Conservation (phyloP, 1,140 invertebrate genomes). For the Neodiprion lecontei region DNA sequence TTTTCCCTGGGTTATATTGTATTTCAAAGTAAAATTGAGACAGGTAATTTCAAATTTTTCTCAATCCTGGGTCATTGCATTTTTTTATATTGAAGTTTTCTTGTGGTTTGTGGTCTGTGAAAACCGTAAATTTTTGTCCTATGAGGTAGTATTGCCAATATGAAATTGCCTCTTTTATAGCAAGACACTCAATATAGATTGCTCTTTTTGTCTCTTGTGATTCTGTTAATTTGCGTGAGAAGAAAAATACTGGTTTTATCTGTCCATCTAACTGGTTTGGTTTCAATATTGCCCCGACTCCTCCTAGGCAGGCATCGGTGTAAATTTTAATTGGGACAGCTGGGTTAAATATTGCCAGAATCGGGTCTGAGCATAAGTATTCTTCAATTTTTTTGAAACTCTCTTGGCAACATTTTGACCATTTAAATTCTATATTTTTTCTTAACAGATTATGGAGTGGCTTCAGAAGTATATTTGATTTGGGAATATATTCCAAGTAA, state of each 20-base stretch:
- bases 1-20: conserved; percentile 24
- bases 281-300: conserved; percentile 32
- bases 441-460: conserved; percentile 27
- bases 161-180: background rate
- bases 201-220: background rate
- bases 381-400: conserved; percentile 25
- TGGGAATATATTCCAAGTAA: conserved; percentile 31
- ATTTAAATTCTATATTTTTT: conserved; percentile 25
- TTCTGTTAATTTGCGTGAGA: background rate
- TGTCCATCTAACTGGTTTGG: conserved; percentile 23
- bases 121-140: conserved; percentile 23
- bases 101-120: conserved; percentile 28
- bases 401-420: conserved; percentile 25
- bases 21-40: background rate
- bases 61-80: background rate
- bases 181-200: background rate
- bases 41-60: background rate
- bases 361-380: conserved; percentile 22
- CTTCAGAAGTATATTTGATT: conserved; percentile 19
- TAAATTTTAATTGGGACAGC: conserved; percentile 28
- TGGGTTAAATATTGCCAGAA: conserved; percentile 31
- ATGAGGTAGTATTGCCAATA: conserved; percentile 9
- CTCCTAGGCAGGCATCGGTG: conserved; percentile 32
- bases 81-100: conserved; percentile 25
- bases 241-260: conserved; percentile 13